Percentiles rank a stretch among this genome's conserved stretches.
Evolutionary conservation across 2,113 vertebrate species (phyloP).

Genomic region (Formicarius rufipectus): DNA sequence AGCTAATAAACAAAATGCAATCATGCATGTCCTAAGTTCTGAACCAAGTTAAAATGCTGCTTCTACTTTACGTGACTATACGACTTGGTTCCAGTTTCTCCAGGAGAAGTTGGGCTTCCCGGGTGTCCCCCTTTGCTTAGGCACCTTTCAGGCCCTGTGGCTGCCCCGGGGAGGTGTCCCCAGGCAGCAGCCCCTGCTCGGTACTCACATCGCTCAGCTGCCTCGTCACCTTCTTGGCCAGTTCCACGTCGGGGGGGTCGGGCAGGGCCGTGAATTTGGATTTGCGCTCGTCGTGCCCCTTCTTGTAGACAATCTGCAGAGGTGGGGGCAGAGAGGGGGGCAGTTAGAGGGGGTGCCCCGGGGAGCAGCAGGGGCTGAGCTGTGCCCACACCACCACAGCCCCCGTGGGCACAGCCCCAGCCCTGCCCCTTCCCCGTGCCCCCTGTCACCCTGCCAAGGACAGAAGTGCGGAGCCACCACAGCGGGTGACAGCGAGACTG

Average conservation of each 20-base stretch:
- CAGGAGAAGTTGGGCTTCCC: not conserved
- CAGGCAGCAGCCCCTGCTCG: not conserved
- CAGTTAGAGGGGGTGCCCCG: too few relatives aligned
- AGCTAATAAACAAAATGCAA: not conserved
- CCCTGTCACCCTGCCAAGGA: not conserved
- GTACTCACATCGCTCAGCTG: constrained; percentile 92
- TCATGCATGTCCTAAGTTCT: not conserved
- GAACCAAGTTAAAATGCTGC: not conserved
- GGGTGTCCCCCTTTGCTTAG: not conserved
- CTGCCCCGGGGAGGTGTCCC: not conserved
- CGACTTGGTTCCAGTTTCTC: not conserved
- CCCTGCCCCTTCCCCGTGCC: not conserved
- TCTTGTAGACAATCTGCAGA: constrained; percentile 87
- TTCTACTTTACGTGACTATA: not conserved
- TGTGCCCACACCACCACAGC: too few relatives aligned
- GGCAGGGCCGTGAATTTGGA: constrained; percentile 88
- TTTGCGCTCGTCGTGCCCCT: constrained; percentile 85
- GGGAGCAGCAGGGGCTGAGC: too few relatives aligned
- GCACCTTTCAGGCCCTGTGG: not conserved
- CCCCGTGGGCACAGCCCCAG: too few relatives aligned
- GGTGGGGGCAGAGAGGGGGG: too few relatives aligned
- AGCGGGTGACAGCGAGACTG: not conserved
- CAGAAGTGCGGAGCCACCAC: not conserved
- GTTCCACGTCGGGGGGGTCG: constrained; percentile 88
- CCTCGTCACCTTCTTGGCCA: constrained; percentile 85